Evolutionary conservation across 2,797 vertebrate genomes (phyloP), one percentile per base, ranked within the genome.

Genomic region (Tauraco hartlaubi): DNA sequence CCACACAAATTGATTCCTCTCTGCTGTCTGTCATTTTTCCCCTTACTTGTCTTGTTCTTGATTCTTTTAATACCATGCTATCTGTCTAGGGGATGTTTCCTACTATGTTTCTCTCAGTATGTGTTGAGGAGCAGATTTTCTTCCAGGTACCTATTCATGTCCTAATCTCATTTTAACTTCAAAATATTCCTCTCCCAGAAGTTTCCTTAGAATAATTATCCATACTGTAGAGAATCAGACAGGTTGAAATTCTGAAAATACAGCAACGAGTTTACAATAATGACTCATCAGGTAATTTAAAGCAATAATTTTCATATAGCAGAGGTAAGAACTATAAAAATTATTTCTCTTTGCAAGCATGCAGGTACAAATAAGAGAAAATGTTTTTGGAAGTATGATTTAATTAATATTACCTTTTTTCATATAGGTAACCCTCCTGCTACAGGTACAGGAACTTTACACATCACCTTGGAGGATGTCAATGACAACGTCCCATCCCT

Each of bases 401-500:
- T 93, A 73, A 85, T 88, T 85, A 93, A 69, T 4, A 29, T 55
- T 35, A 35, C 35, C 35, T 17, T 86, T 87, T 67, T 49, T 49
- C 33, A 33, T 44, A 0, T 25, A 99, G 99, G 99, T 84, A 98
- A 95, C 94, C 99, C 99, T 64, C 98, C 99, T 0, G 99, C 99
- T 15, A 99, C 99, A 0, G 99, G 99, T 3, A 99, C 99, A 0
- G 99, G 99, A 54, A 99, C 99, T 2, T 90, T 99, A 96, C 98
- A 99, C 91, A 98, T 99, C 71, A 98, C 98, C 21, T 96, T 99
- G 97, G 99, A 99, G 55, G 99, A 99, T 33, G 99, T 99, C 95
- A 99, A 99, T 8, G 99, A 99, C 97, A 99, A 99, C 0, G 98
- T 99, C 8, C 99, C 99, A 13, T 98, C 98, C 43, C 98, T 99